Conservation (phyloP, 2,113 vertebrate genomes). For the Poeciliopsis turrubarensis region DNA sequence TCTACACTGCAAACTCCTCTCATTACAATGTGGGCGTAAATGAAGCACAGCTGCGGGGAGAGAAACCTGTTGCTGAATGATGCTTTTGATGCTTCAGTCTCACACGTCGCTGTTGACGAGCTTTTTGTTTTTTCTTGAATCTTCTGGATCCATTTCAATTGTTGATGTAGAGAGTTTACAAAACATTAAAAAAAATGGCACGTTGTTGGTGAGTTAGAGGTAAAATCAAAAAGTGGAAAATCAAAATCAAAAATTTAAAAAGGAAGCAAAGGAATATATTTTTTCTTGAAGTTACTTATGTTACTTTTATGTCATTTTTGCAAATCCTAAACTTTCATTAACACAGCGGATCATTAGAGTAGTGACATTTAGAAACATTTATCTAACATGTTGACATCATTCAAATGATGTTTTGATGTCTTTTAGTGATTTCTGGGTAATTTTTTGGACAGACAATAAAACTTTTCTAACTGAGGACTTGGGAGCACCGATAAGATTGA, state of each 20-base stretch:
- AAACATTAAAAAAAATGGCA: neutral
- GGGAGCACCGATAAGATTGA: neutral
- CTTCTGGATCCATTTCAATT: neutral
- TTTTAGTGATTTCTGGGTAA: too few relatives aligned
- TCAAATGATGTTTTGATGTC: too few relatives aligned
- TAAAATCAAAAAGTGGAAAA: neutral
- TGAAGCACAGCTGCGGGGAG: neutral
- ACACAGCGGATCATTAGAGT: neutral
- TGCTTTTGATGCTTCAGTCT: neutral
- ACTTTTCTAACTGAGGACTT: neutral
- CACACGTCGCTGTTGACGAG: neutral
- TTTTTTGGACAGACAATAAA: too few relatives aligned
- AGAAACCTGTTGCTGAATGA: neutral
- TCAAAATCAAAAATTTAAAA: neutral
- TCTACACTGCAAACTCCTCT: neutral
- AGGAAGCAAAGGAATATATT: neutral
- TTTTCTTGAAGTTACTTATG: too few relatives aligned
- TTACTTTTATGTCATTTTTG: neutral
- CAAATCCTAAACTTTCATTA: neutral
- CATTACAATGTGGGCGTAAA: neutral
- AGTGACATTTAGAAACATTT: neutral
- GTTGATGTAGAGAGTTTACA: too few relatives aligned
- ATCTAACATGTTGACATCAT: neutral
- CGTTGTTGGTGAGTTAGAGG: neutral
- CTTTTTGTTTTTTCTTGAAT: neutral